A percentile compares a stretch with the other conserved stretches of the same genome.
phyloP scores from a whole-genome alignment of 2,113 vertebrate genomes.

The Alaudala cheleensis region DNA sequence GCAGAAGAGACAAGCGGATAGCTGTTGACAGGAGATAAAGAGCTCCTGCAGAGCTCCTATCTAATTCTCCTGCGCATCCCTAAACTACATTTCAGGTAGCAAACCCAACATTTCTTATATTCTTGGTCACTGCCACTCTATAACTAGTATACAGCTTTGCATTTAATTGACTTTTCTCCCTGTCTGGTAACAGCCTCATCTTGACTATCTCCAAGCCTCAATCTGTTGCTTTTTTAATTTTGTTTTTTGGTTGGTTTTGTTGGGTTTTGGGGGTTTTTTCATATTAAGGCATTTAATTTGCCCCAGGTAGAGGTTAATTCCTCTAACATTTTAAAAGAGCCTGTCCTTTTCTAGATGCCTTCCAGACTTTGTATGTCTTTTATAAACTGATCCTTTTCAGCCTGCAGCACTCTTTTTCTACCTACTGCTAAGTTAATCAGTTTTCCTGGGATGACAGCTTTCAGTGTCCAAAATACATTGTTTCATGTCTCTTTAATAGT shows the following conservation, averaged over 20 bases:
- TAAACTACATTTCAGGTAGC: background rate
- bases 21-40: background rate
- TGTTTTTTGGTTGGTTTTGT: background rate
- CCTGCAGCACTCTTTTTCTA: constrained; percentile 21
- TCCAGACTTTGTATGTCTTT: constrained; percentile 9
- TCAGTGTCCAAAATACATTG: background rate
- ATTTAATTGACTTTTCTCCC: background rate
- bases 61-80: background rate
- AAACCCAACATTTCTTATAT: background rate
- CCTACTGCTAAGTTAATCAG: constrained; percentile 33
- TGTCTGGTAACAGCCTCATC: background rate
- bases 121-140: background rate
- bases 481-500: background rate
- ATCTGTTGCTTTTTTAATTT: background rate
- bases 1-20: background rate
- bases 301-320: constrained; percentile 49
- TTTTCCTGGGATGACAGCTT: constrained; percentile 30
- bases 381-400: constrained; percentile 24
- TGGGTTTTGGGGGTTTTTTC: background rate
- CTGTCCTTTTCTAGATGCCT: background rate
- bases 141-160: background rate
- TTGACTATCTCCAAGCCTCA: background rate
- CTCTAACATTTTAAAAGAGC: constrained; percentile 7
- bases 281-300: constrained; percentile 46
- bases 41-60: background rate